Evolutionary conservation across 2,113 vertebrate species (phyloP).

Genomic region (Poeciliopsis turrubarensis): DNA sequence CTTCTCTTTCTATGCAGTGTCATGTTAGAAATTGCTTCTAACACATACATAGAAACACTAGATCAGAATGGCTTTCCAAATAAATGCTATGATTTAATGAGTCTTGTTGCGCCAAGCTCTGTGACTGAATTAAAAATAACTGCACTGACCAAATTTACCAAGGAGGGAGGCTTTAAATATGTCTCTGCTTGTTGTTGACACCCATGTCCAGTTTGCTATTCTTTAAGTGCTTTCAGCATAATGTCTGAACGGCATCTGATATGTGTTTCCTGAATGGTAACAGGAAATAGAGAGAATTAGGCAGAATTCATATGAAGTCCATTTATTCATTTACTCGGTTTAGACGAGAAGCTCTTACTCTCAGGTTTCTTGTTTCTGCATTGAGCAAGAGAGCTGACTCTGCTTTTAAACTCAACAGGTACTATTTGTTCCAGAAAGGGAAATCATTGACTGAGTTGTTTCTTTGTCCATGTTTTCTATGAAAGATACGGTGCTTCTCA

Average conservation of each 20-base stretch:
- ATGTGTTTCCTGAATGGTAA: constrained; percentile 14
- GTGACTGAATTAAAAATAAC: too few relatives aligned
- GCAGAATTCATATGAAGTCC: constrained; percentile 1
- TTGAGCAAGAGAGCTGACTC: constrained; percentile 17
- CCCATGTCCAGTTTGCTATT: not conserved
- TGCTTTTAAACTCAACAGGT: not conserved
- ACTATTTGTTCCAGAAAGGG: not conserved
- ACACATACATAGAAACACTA: too few relatives aligned
- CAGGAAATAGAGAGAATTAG: constrained; percentile 18
- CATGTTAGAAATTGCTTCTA: not conserved
- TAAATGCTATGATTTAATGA: too few relatives aligned
- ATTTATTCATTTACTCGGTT: constrained; percentile 9
- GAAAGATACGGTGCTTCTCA: not conserved
- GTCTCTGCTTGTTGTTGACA: constrained; percentile 9
- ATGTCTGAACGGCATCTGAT: constrained; percentile 5
- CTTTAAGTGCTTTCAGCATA: not conserved
- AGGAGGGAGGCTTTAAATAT: constrained; percentile 26
- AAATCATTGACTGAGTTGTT: not conserved
- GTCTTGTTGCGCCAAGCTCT: too few relatives aligned
- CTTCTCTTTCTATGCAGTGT: not conserved
- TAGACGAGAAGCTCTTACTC: constrained; percentile 8
- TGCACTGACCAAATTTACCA: not conserved
- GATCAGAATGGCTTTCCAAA: too few relatives aligned
- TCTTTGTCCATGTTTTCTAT: not conserved
- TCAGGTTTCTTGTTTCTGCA: constrained; percentile 19